A percentile compares a stretch with the other conserved stretches of the same genome.
These are phyloP conservation scores for Diglossa cyanea DNA, from an alignment of 2,797 vertebrate genomes.

Conservation along the genomic window DNA sequence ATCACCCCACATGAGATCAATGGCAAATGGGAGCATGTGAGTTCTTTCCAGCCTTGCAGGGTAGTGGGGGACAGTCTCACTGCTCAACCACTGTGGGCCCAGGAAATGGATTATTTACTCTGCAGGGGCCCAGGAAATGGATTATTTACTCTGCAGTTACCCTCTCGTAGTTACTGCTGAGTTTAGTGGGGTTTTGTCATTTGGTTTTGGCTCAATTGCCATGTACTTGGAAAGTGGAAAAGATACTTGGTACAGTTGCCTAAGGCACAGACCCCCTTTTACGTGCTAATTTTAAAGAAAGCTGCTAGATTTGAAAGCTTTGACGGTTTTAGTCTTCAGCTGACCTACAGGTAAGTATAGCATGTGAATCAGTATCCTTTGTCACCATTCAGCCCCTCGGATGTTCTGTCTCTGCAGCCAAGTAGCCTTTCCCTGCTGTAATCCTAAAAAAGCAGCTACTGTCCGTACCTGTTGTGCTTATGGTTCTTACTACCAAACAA, in stretches of 20 bases:
- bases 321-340: background rate
- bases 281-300: background rate
- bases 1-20: slow-evolving; percentile 96
- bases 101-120: background rate
- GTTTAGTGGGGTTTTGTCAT: background rate
- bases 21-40: slow-evolving; percentile 96
- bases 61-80: background rate
- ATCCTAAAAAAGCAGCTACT: background rate
- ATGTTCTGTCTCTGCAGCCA: background rate
- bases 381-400: background rate
- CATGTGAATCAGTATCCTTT: background rate
- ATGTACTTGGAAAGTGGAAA: background rate
- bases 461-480: background rate
- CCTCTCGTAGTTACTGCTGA: background rate
- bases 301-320: background rate
- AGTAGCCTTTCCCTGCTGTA: background rate
- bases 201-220: background rate
- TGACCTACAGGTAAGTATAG: background rate
- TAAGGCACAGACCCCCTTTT: background rate
- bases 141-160: background rate
- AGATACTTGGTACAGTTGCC: background rate
- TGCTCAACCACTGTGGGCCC: background rate
- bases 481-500: background rate
- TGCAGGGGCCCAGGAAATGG: background rate
- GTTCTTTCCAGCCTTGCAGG: slow-evolving; percentile 28